Percentiles rank a stretch among this genome's conserved stretches.
phyloP scores from a whole-genome alignment of 2,797 vertebrate genomes.

The Galago senegalensis region DNA sequence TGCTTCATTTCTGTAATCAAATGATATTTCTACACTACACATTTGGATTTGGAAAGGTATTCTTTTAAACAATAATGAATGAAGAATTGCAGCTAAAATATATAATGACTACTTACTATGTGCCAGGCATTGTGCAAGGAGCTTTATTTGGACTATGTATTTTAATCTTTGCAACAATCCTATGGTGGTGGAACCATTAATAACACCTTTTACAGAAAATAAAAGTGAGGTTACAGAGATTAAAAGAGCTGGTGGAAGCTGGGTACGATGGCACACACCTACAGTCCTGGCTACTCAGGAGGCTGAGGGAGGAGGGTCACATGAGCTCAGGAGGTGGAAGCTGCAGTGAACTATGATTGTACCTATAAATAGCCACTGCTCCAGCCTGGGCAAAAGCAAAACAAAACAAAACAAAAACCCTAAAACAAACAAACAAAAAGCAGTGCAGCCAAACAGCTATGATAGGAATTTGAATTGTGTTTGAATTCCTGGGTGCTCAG shows the following conservation, averaged over 20 bases:
- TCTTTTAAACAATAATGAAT: slow-evolving; percentile 36
- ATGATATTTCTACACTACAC: not conserved
- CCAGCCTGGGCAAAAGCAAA: not conserved
- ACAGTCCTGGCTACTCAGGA: not conserved
- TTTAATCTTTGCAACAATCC: slow-evolving; percentile 5
- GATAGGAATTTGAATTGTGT: not conserved
- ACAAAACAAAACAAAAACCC: not conserved
- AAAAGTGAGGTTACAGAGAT: not conserved
- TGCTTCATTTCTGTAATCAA: not conserved
- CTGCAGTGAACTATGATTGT: not conserved
- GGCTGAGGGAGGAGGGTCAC: not conserved
- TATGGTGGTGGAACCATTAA: not conserved
- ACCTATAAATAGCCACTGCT: not conserved
- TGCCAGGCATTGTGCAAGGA: not conserved
- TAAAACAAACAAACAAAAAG: not conserved
- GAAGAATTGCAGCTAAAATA: not conserved
- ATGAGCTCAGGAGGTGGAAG: not conserved
- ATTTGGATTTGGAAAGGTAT: not conserved
- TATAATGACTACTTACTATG: not conserved
- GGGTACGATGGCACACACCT: not conserved
- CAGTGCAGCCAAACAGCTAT: not conserved
- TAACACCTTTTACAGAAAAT: not conserved
- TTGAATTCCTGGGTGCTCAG: not conserved
- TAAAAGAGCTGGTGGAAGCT: not conserved
- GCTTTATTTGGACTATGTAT: not conserved